Conservation (phyloP, 2,797 vertebrate genomes). For the Anolis apletophallus region DNA sequence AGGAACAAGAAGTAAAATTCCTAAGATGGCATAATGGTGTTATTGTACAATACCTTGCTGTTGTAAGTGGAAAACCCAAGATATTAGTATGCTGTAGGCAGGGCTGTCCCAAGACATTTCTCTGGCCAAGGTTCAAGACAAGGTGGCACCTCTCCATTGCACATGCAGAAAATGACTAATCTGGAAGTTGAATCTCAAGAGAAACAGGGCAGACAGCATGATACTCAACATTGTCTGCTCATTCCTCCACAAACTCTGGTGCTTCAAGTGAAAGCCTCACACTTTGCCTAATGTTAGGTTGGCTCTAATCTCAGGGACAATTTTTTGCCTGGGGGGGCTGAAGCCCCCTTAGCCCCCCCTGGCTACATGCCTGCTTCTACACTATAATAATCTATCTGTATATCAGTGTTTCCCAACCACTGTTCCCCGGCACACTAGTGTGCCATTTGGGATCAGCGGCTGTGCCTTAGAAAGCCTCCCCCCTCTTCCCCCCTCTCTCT, state of each 20-base stretch:
- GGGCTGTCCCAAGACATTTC: neutral
- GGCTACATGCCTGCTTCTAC: too few relatives aligned
- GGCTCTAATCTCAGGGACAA: too few relatives aligned
- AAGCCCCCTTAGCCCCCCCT: too few relatives aligned
- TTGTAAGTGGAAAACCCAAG: neutral
- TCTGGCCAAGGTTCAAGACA: neutral
- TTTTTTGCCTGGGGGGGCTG: too few relatives aligned
- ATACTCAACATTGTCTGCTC: neutral
- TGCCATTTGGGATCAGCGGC: too few relatives aligned
- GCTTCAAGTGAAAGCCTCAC: neutral
- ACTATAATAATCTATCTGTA: too few relatives aligned
- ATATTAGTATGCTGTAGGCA: too few relatives aligned
- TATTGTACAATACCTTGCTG: neutral
- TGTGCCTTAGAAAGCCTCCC: too few relatives aligned
- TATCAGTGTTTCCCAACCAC: too few relatives aligned
- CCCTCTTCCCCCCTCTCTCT: too few relatives aligned
- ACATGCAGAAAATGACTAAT: neutral
- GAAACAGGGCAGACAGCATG: neutral
- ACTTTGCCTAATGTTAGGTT: neutral
- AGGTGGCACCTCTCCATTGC: neutral
- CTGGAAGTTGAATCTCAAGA: neutral
- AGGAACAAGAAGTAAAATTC: neutral
- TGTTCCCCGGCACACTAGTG: too few relatives aligned
- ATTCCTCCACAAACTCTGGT: neutral
- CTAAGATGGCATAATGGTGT: neutral